Percentiles rank a stretch among this genome's conserved stretches.
These are phyloP conservation scores for Trichopoda pennipes DNA, from an alignment of 2,888 invertebrate species.

Conservation along the genomic window DNA sequence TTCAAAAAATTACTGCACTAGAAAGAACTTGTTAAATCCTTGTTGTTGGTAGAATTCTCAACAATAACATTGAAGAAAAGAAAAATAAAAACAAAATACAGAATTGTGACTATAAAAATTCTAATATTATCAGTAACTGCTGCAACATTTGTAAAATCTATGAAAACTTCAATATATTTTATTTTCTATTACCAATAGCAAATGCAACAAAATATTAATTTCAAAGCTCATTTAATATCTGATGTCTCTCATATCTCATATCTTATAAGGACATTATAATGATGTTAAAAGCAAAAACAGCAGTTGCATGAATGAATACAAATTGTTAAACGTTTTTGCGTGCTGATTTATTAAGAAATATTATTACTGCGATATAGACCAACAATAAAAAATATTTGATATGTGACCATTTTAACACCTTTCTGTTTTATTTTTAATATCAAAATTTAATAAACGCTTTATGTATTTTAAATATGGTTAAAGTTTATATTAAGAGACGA, in stretches of 20 bases:
- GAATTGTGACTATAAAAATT: slow-evolving; percentile 8
- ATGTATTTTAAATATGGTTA: too few species aligned
- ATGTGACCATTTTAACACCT: not conserved
- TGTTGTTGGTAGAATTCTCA: slow-evolving; percentile 15
- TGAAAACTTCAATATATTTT: slow-evolving; percentile 32
- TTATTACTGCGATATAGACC: not conserved
- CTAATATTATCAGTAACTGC: slow-evolving; percentile 1
- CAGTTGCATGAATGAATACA: not conserved
- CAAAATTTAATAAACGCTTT: too few species aligned
- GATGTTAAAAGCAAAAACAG: not conserved
- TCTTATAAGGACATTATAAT: not conserved
- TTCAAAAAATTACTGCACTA: slow-evolving; percentile 27
- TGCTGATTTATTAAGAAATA: not conserved
- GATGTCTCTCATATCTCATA: slow-evolving; percentile 25
- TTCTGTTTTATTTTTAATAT: not conserved
- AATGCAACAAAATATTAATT: slow-evolving; percentile 45
- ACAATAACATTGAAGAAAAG: not conserved
- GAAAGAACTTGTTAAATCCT: slow-evolving; percentile 7
- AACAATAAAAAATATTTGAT: not conserved
- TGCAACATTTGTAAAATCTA: slow-evolving; percentile 47
- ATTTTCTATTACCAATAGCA: not conserved
- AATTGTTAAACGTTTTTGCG: not conserved
- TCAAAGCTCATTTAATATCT: slow-evolving; percentile 65
- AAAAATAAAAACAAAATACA: not conserved
- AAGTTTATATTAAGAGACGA: too few species aligned